phyloP scores from a whole-genome alignment of 1,140 invertebrate species.

The Drosophila parvula region DNA sequence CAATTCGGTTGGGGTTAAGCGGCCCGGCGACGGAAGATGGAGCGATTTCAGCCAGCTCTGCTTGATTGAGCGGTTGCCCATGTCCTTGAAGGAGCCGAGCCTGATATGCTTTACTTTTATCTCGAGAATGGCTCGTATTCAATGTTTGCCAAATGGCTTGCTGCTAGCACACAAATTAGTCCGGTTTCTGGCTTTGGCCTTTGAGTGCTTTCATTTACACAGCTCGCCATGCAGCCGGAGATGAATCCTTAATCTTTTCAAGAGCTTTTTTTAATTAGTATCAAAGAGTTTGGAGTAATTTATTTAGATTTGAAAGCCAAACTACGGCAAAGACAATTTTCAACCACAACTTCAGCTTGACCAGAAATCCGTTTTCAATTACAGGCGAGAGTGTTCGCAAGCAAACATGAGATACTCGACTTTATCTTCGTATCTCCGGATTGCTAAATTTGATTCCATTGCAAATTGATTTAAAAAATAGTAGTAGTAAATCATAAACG shows the following conservation, averaged over 20 bases:
- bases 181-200: conserved; percentile 27
- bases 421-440: neutral
- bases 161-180: conserved; percentile 21
- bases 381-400: conserved; percentile 16
- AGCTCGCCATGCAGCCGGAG: conserved; percentile 12
- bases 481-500: conserved; percentile 11
- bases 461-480: conserved; percentile 36
- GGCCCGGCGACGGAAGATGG: conserved; percentile 33
- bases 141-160: conserved; percentile 25
- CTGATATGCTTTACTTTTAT: conserved; percentile 17
- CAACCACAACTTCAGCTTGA: conserved; percentile 29
- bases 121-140: conserved; percentile 18
- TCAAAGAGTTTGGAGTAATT: conserved; percentile 45
- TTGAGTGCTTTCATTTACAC: conserved; percentile 33
- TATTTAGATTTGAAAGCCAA: conserved; percentile 43
- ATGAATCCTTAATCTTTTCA: conserved; percentile 37
- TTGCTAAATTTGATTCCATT: conserved; percentile 20
- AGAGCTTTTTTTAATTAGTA: conserved; percentile 51
- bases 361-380: conserved; percentile 38
- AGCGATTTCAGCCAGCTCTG: conserved; percentile 43
- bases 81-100: conserved; percentile 13
- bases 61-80: conserved; percentile 54
- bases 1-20: conserved; percentile 56
- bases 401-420: conserved; percentile 12
- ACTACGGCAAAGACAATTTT: conserved; percentile 34